Evolutionary conservation across 2,888 invertebrate genomes (phyloP).

Genomic region (Sinhomidia bicolor): DNA sequence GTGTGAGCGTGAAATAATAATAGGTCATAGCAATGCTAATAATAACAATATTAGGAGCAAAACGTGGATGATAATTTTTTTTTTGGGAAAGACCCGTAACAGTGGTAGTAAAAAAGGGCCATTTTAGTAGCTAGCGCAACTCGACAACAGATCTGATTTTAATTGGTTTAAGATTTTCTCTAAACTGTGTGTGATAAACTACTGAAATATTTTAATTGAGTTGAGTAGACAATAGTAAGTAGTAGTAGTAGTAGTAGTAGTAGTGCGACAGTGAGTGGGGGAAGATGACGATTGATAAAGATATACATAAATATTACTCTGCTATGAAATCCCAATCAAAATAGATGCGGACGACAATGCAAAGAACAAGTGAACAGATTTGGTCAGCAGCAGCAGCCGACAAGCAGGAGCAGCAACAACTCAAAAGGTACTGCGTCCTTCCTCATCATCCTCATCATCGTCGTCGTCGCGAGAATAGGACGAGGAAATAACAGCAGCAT

Average conservation of each 20-base stretch:
- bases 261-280: no score
- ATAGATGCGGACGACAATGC: slow-evolving; percentile 34
- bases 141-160: no score
- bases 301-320: no score
- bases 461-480: slow-evolving; percentile 36
- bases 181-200: no score
- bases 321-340: slow-evolving; percentile 25
- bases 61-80: neutral
- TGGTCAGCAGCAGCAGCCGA: slow-evolving; percentile 8
- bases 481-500: neutral
- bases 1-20: neutral
- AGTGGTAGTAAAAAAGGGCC: neutral
- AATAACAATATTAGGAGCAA: neutral
- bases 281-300: neutral
- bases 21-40: no score
- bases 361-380: slow-evolving; percentile 13
- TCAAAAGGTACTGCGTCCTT: slow-evolving; percentile 5
- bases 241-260: no score
- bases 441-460: slow-evolving; percentile 12
- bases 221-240: no score
- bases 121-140: neutral
- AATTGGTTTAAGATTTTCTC: no score
- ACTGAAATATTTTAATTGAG: no score
- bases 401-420: slow-evolving; percentile 2
- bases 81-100: slow-evolving; percentile 31